These are phyloP conservation scores for Hirtodrosophila cameraria DNA, from an alignment of 2,888 invertebrate species.

Conservation along the genomic window DNA sequence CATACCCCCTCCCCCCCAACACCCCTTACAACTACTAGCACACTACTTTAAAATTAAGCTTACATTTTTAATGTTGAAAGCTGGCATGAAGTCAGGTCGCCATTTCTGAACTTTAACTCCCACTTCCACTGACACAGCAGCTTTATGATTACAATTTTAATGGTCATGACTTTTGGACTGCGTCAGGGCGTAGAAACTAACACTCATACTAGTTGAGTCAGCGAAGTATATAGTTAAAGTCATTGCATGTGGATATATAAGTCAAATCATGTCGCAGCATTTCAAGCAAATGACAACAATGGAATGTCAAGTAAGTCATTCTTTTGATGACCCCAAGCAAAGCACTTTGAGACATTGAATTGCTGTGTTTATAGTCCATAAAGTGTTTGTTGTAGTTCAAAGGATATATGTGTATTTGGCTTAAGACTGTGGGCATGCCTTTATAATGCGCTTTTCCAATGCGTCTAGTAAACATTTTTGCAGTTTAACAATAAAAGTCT, in stretches of 20 bases:
- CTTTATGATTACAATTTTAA: constrained; percentile 68
- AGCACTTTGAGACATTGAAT: constrained; percentile 11
- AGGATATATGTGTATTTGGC: constrained; percentile 9
- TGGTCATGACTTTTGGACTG: constrained; percentile 37
- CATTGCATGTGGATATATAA: constrained; percentile 27
- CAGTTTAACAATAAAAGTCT: too few species aligned
- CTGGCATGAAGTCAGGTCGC: constrained; percentile 29
- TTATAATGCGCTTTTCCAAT: not conserved
- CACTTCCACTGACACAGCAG: constrained; percentile 28
- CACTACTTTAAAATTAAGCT: constrained; percentile 61
- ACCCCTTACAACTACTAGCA: not conserved
- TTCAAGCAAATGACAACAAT: constrained; percentile 44
- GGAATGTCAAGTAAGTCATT: constrained; percentile 50
- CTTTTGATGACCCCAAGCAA: constrained; percentile 29
- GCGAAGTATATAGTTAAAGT: constrained; percentile 19
- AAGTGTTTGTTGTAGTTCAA: constrained; percentile 12
- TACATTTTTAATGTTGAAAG: constrained; percentile 65
- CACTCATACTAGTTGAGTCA: constrained; percentile 42
- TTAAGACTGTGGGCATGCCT: not conserved
- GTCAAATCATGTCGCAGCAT: constrained; percentile 44
- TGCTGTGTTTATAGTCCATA: constrained; percentile 29
- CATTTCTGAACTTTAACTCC: not conserved
- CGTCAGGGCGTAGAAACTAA: not conserved
- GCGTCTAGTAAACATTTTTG: too few species aligned
- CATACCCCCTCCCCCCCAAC: constrained; percentile 7